Percentiles rank a stretch among this genome's conserved stretches.
Evolutionary conservation across 2,113 vertebrate genomes (phyloP).

Genomic region (Silurus glanis): DNA sequence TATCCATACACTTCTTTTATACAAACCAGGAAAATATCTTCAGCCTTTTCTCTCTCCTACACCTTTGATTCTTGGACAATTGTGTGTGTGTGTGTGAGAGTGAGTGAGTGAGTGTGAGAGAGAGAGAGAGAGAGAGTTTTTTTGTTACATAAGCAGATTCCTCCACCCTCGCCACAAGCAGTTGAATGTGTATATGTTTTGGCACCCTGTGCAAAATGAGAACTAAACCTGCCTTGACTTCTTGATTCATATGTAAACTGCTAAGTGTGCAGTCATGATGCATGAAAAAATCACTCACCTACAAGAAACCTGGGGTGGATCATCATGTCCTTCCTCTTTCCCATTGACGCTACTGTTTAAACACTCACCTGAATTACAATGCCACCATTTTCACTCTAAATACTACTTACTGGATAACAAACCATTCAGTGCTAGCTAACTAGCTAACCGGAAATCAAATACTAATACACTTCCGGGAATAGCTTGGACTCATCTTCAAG

Average conservation of each 20-base stretch:
- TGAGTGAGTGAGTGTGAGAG: not conserved
- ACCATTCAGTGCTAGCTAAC: not conserved
- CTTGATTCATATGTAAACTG: not conserved
- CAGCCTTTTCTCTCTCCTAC: no score
- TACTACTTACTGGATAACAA: not conserved
- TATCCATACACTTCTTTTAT: no score
- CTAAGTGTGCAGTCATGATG: not conserved
- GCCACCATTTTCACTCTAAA: not conserved
- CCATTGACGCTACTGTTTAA: slow-evolving; percentile 63
- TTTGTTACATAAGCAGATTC: not conserved
- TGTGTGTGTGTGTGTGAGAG: not conserved
- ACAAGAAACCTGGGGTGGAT: slow-evolving; percentile 71
- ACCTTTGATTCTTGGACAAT: no score
- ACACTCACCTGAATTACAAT: not conserved
- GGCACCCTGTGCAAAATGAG: not conserved
- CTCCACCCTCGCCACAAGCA: no score
- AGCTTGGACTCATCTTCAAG: not conserved
- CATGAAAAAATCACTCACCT: slow-evolving; percentile 58
- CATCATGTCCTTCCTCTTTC: slow-evolving; percentile 79
- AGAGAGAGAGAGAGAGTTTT: not conserved
- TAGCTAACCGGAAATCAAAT: not conserved
- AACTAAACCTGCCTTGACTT: not conserved
- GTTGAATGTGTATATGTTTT: not conserved
- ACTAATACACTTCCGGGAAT: not conserved
- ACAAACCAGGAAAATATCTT: no score